These are phyloP conservation scores for Perca schrenkii DNA, from an alignment of 2,113 vertebrate genomes.

Conservation along the genomic window DNA sequence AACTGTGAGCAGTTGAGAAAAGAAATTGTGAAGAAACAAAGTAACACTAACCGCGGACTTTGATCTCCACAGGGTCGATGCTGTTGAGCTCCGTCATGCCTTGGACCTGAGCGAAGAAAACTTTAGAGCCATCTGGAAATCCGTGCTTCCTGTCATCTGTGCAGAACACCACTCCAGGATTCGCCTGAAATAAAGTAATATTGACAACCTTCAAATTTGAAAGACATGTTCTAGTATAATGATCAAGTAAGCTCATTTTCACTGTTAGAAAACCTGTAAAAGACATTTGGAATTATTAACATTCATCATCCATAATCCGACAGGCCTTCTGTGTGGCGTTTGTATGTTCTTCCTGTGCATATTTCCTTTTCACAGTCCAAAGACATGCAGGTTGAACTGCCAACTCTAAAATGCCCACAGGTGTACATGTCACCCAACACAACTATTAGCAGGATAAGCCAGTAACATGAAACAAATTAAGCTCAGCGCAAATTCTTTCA, in stretches of 20 bases:
- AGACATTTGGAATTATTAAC: neutral
- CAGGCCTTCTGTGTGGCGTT: neutral
- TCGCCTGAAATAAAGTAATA: slow-evolving; percentile 69
- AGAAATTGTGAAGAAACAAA: neutral
- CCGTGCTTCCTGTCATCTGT: slow-evolving; percentile 42
- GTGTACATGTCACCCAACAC: neutral
- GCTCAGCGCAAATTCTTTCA: no score
- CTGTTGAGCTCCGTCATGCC: slow-evolving; percentile 92
- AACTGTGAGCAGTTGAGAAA: neutral
- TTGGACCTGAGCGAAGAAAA: slow-evolving; percentile 87
- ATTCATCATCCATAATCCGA: neutral
- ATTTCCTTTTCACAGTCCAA: neutral
- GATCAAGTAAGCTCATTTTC: neutral
- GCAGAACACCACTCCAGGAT: slow-evolving; percentile 86
- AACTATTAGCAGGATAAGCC: neutral
- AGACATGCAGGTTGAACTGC: neutral
- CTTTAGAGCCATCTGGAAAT: slow-evolving; percentile 77
- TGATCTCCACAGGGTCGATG: slow-evolving; percentile 75
- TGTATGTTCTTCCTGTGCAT: neutral
- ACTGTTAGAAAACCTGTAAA: neutral
- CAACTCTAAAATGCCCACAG: neutral
- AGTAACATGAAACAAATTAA: slow-evolving; percentile 9
- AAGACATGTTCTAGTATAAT: neutral
- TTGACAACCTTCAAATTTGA: neutral
- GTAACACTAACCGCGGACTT: slow-evolving; percentile 77